Conservation (phyloP, 2,888 invertebrate species). For the Bruchidius siliquastri region DNA sequence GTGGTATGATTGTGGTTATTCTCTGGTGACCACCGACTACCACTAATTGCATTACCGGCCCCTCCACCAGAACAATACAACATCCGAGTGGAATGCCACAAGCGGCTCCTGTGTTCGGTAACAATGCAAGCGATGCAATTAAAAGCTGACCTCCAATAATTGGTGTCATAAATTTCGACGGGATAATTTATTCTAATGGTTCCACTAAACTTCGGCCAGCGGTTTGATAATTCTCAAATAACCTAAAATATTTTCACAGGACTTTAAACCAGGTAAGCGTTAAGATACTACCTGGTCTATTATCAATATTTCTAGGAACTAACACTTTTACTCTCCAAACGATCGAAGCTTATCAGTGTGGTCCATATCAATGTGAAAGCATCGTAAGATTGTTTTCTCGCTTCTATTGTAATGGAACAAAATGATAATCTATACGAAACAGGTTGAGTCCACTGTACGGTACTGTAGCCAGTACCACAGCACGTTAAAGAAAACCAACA, state of each 20-base stretch:
- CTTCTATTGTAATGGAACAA: neutral
- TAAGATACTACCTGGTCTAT: neutral
- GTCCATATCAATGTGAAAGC: neutral
- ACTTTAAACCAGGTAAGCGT: neutral
- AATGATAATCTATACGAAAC: neutral
- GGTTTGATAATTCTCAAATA: neutral
- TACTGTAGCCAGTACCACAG: too few species aligned
- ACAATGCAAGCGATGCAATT: too few species aligned
- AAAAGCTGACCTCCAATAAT: neutral
- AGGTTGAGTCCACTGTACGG: too few species aligned
- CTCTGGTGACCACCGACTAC: too few species aligned
- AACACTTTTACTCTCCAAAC: neutral
- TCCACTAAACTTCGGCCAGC: neutral
- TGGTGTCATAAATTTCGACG: neutral
- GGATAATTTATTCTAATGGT: neutral
- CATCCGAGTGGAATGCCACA: too few species aligned
- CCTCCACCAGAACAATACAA: too few species aligned
- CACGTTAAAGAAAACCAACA: too few species aligned
- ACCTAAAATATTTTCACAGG: neutral
- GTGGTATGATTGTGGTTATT: too few species aligned
- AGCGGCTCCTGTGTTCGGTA: too few species aligned
- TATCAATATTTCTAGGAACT: neutral
- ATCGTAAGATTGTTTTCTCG: neutral
- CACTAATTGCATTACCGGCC: too few species aligned
- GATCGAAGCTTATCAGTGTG: neutral